These are phyloP conservation scores for Holotrichia oblita DNA, from an alignment of 1,140 invertebrate species.

Conservation along the genomic window DNA sequence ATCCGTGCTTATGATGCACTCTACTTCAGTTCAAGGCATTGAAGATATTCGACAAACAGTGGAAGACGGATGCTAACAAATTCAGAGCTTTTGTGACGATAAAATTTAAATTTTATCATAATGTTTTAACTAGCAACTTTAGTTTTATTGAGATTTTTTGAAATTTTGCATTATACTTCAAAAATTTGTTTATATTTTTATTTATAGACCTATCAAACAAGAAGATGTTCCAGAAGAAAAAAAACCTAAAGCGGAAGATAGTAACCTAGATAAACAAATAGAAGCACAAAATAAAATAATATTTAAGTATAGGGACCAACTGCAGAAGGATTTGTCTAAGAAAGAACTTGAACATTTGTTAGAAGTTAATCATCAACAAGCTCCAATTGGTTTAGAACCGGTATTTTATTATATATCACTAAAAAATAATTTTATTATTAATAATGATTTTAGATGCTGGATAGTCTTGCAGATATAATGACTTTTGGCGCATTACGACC, in stretches of 20 bases:
- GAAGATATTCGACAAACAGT: too few relatives aligned
- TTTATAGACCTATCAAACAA: constrained; percentile 65
- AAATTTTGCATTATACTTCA: too few relatives aligned
- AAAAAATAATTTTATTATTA: constrained; percentile 40
- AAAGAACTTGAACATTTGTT: constrained; percentile 72
- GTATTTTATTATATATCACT: constrained; percentile 59
- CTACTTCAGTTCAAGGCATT: too few relatives aligned
- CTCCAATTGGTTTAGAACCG: constrained; percentile 70
- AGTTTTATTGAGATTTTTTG: too few relatives aligned
- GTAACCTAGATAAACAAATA: constrained; percentile 65
- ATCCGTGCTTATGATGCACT: too few relatives aligned
- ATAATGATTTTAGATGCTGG: constrained; percentile 71
- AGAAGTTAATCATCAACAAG: constrained; percentile 75
- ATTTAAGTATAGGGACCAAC: constrained; percentile 71
- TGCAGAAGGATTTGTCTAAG: constrained; percentile 67
- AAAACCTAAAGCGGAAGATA: constrained; percentile 74
- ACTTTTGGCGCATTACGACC: constrained; percentile 84
- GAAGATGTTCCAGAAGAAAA: constrained; percentile 70
- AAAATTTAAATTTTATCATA: too few relatives aligned
- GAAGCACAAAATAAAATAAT: constrained; percentile 84
- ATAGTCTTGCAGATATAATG: constrained; percentile 84
- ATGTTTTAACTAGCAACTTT: too few relatives aligned
- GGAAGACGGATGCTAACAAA: too few relatives aligned
- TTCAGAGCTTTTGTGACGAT: too few relatives aligned
- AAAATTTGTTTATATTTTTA: too few relatives aligned